Conservation (phyloP, 1,140 invertebrate species). For the Drosophila arawakana region DNA sequence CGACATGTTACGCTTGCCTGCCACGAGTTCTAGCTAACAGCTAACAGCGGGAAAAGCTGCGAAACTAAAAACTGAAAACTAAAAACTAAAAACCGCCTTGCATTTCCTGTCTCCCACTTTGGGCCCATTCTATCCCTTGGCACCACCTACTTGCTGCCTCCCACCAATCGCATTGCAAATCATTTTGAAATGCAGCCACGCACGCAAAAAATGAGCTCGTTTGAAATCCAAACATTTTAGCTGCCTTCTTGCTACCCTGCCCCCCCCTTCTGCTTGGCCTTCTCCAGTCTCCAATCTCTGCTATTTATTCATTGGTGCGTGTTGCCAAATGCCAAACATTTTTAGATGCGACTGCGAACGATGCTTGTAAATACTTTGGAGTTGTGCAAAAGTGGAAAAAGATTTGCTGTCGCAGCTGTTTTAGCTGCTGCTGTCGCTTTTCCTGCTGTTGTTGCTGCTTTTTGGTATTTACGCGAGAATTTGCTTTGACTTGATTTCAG, state of each 20-base stretch:
- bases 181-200: constrained; percentile 77
- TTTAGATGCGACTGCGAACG: constrained; percentile 79
- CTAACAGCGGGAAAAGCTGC: constrained; percentile 55
- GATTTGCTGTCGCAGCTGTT: constrained; percentile 72
- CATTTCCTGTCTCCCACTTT: constrained; percentile 63
- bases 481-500: constrained; percentile 36
- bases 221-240: constrained; percentile 77
- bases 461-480: constrained; percentile 52
- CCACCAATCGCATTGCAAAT: constrained; percentile 59
- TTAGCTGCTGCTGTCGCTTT: constrained; percentile 17
- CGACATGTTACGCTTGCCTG: constrained; percentile 66
- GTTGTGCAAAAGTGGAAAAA: constrained; percentile 72
- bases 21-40: constrained; percentile 54
- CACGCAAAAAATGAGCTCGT: constrained; percentile 79
- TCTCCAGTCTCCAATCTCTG: constrained; percentile 8
- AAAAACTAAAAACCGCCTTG: constrained; percentile 46
- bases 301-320: constrained; percentile 74
- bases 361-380: constrained; percentile 80
- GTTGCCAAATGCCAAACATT: constrained; percentile 81
- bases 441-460: constrained; percentile 25
- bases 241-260: constrained; percentile 22
- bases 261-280: neutral
- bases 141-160: neutral
- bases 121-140: neutral
- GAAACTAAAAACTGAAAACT: constrained; percentile 16